Conservation (phyloP, 2,797 vertebrate species). For the Danio jaintianensis region DNA sequence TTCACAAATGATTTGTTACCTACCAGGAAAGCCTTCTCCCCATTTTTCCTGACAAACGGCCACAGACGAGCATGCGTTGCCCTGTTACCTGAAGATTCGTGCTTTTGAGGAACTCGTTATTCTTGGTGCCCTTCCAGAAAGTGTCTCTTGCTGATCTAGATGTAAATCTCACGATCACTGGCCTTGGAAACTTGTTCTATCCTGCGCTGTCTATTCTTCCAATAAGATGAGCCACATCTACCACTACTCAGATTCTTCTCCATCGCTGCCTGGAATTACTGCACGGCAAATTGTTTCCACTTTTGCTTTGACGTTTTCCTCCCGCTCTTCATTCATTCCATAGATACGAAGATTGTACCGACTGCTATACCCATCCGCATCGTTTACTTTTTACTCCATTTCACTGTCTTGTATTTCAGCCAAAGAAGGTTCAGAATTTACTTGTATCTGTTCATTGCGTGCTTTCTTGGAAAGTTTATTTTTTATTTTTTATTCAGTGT, state of each 20-base stretch:
- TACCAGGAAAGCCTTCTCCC: neutral
- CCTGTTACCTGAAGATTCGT: neutral
- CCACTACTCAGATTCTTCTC: neutral
- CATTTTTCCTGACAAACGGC: neutral
- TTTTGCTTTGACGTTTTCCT: neutral
- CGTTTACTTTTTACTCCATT: neutral
- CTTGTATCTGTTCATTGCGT: too few species aligned
- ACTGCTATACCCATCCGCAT: neutral
- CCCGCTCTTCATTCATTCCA: neutral
- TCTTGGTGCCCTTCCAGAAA: neutral
- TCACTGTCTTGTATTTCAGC: neutral
- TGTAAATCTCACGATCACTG: neutral
- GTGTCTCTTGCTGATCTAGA: neutral
- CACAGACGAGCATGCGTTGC: neutral
- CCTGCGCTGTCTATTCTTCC: neutral
- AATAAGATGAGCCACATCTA: neutral
- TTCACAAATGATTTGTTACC: neutral
- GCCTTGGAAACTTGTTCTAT: neutral
- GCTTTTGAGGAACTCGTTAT: neutral
- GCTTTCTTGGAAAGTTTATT: too few species aligned
- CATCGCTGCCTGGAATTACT: neutral
- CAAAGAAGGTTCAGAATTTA: too few species aligned
- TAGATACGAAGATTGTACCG: neutral
- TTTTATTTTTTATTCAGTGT: too few species aligned
- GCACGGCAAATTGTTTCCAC: neutral